These are phyloP conservation scores for Polydrusus tereticollis DNA, from an alignment of 2,888 invertebrate species.

Conservation along the genomic window DNA sequence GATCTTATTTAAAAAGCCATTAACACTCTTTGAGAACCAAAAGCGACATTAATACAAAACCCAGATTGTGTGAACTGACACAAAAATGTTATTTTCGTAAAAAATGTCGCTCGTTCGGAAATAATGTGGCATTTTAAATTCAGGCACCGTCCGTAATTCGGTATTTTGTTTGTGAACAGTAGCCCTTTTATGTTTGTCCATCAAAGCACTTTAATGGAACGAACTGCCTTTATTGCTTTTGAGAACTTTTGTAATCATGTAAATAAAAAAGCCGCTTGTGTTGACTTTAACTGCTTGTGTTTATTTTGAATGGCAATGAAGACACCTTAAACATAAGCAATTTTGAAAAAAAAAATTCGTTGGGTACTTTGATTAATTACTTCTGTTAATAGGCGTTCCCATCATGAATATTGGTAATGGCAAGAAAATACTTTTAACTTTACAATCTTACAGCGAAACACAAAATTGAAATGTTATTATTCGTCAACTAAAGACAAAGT, in stretches of 20 bases:
- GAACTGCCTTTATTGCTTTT: slow-evolving; percentile 12
- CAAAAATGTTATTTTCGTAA: not conserved
- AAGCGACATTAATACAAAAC: slow-evolving; percentile 6
- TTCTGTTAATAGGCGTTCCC: too few relatives aligned
- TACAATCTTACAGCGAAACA: too few relatives aligned
- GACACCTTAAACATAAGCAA: not conserved
- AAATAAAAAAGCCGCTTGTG: not conserved
- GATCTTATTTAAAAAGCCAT: too few relatives aligned
- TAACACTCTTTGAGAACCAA: too few relatives aligned
- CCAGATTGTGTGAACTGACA: slow-evolving; percentile 3
- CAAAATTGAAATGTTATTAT: too few relatives aligned
- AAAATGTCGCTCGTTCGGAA: not conserved
- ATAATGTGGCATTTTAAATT: slow-evolving; percentile 10
- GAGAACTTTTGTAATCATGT: slow-evolving; percentile 12
- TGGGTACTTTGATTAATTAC: not conserved
- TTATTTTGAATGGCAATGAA: not conserved
- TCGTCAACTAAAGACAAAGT: too few relatives aligned
- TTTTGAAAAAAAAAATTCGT: not conserved
- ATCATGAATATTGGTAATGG: too few relatives aligned
- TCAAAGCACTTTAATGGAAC: slow-evolving; percentile 3
- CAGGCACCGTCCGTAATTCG: slow-evolving; percentile 9
- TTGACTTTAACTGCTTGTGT: not conserved
- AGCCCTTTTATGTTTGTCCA: slow-evolving; percentile 13
- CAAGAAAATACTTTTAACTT: too few relatives aligned
- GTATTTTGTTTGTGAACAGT: slow-evolving; percentile 9